Evolutionary conservation across 1,140 invertebrate genomes (phyloP), one percentile per base, ranked within the genome.

Genomic region (Drosophila rufa): DNA sequence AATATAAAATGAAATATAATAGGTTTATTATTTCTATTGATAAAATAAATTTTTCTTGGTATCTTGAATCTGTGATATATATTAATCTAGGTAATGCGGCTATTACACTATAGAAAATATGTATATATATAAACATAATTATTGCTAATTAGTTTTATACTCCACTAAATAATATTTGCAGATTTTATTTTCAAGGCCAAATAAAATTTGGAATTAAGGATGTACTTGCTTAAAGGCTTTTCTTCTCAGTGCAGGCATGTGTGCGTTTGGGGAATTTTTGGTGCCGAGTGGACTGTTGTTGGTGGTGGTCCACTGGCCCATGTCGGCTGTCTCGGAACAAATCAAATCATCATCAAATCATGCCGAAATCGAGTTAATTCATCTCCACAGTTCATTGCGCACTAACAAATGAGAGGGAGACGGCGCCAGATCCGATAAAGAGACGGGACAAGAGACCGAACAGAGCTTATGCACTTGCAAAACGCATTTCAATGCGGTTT

Each of bases 311-410:
- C 46, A 45, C 69, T 60, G 79, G 61, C 53, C 53, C 68, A 22
- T 50, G 40, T 47, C 42, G 64, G 62, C 64, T 66, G 64, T 67
- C 71, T 78, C 71, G 62, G 69, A 70, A 75, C 67, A 73, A 89
- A 89, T 90, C 85, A 81, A 90, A 90, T 90, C 81, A 90, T 75
- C 84, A 90, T 90, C 85, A 85, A 84, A 89, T 90, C 85, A 80
- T 60, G 50, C 55, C 85, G 57, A 90, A 89, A 85, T 84, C 80
- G 78, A 89, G 78, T 89, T 89, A 89, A 89, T 89, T 89, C 75
- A 33, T 65, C 62, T 65, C 69, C 80, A 67, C 80, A 84, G 84
- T 90, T 89, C 84, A 90, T 79, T 79, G 84, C 76, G 61, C 76
- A 74, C 74, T 58, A 86, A 82, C 82, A 69, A 85, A 77, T 65